phyloP scores from a whole-genome alignment of 2,888 invertebrate species.

The Eupithecia vulgata region DNA sequence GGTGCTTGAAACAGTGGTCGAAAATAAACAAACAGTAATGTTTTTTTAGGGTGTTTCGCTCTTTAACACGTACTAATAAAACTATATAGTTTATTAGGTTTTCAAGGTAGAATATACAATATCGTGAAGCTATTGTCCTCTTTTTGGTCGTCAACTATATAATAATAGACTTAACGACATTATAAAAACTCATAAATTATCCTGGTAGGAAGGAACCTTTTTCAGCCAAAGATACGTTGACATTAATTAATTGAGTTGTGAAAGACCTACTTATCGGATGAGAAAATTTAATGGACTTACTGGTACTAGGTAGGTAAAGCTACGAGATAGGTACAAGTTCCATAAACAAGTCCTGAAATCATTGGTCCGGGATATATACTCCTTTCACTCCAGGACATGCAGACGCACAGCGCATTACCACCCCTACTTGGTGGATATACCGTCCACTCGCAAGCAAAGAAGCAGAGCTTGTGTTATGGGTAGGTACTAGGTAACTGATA shows the following conservation, averaged over 20 bases:
- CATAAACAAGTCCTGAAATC: neutral
- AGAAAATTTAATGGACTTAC: neutral
- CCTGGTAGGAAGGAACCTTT: neutral
- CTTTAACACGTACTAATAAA: neutral
- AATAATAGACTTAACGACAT: neutral
- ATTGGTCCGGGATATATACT: too few species aligned
- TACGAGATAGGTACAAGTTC: neutral
- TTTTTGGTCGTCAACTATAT: neutral
- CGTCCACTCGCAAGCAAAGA: too few species aligned
- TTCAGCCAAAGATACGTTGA: neutral
- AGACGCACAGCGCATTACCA: too few species aligned
- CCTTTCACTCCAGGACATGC: too few species aligned
- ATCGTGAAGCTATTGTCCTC: neutral
- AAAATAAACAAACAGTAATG: neutral
- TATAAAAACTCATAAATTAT: neutral
- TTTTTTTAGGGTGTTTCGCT: neutral
- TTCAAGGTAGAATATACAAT: neutral
- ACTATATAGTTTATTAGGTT: neutral
- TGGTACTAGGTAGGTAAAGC: too few species aligned
- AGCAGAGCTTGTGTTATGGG: too few species aligned
- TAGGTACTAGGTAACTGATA: too few species aligned
- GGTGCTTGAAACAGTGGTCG: neutral
- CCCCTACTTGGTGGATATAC: too few species aligned
- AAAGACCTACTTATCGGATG: neutral
- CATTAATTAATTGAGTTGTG: neutral